A percentile compares a stretch with the other conserved stretches of the same genome.
Evolutionary conservation across 2,888 invertebrate species (phyloP).

Genomic region (Lepidocyrtinus sp.): DNA sequence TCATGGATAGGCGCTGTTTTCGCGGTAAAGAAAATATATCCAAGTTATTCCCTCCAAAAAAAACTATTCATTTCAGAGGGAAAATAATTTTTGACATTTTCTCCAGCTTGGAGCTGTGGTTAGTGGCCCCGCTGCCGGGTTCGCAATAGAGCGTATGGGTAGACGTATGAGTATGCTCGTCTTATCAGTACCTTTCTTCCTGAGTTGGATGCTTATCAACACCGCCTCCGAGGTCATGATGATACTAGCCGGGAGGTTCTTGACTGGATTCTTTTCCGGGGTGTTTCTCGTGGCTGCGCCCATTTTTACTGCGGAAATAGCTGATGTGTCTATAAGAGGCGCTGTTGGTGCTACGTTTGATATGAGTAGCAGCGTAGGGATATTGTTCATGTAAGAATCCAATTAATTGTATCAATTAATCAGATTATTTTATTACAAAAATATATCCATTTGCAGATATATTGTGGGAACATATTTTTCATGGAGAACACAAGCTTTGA

Average conservation of each 20-base stretch:
- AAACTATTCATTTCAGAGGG: not conserved
- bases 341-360: conserved; percentile 56
- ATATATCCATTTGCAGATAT: conserved; percentile 57
- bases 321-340: conserved; percentile 55
- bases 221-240: conserved; percentile 35
- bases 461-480: conserved; percentile 79
- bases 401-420: not conserved
- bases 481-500: conserved; percentile 78
- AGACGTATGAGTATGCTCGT: conserved; percentile 45
- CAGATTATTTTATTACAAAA: not conserved
- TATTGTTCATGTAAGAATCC: conserved; percentile 53
- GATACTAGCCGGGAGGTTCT: conserved; percentile 51
- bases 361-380: conserved; percentile 59
- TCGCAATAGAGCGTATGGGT: conserved; percentile 50
- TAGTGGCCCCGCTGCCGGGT: conserved; percentile 47
- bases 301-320: conserved; percentile 59
- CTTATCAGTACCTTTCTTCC: conserved; percentile 49
- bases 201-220: conserved; percentile 54
- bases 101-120: conserved; percentile 58
- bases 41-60: not conserved
- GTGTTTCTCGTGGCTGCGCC: conserved; percentile 53
- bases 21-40: conserved; percentile 29
- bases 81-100: not conserved
- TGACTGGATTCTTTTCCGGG: conserved; percentile 57
- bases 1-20: conserved; percentile 77